These are phyloP conservation scores for Melanotaenia nigrans DNA, from an alignment of 2,797 vertebrate species.

Conservation along the genomic window DNA sequence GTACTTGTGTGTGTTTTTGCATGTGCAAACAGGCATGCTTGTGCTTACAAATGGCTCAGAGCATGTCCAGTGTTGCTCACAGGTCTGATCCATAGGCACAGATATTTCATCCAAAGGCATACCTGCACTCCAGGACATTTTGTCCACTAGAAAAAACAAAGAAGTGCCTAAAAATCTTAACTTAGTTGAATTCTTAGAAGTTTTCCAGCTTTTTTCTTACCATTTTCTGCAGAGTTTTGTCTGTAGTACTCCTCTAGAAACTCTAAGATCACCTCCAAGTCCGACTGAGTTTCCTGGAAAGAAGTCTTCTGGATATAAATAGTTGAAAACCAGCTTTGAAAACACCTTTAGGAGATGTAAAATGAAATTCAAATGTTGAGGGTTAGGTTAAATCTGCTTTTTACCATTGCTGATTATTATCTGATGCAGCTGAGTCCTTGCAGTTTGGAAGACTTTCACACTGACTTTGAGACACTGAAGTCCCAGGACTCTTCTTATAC, in stretches of 20 bases:
- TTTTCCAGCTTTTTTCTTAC: conserved; percentile 31
- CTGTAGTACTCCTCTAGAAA: conserved; percentile 85
- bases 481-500: conserved; percentile 64
- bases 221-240: conserved; percentile 64
- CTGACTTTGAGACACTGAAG: conserved; percentile 37
- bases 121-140: conserved; percentile 33
- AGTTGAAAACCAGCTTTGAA: conserved; percentile 10
- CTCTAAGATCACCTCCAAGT: conserved; percentile 85
- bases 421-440: conserved; percentile 21
- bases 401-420: conserved; percentile 69
- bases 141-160: conserved; percentile 39
- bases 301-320: conserved; percentile 56
- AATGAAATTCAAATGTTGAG: not conserved
- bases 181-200: not conserved
- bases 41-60: conserved; percentile 59
- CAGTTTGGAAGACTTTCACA: conserved; percentile 37
- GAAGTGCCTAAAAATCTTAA: not conserved
- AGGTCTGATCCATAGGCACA: conserved; percentile 17
- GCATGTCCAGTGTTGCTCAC: conserved; percentile 46
- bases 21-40: not conserved
- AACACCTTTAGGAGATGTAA: not conserved
- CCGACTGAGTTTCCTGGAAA: conserved; percentile 75
- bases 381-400: conserved; percentile 13
- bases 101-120: conserved; percentile 18
- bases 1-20: not conserved